These are phyloP conservation scores for Rachycentron canadum DNA, from an alignment of 2,797 vertebrate genomes.

Conservation along the genomic window DNA sequence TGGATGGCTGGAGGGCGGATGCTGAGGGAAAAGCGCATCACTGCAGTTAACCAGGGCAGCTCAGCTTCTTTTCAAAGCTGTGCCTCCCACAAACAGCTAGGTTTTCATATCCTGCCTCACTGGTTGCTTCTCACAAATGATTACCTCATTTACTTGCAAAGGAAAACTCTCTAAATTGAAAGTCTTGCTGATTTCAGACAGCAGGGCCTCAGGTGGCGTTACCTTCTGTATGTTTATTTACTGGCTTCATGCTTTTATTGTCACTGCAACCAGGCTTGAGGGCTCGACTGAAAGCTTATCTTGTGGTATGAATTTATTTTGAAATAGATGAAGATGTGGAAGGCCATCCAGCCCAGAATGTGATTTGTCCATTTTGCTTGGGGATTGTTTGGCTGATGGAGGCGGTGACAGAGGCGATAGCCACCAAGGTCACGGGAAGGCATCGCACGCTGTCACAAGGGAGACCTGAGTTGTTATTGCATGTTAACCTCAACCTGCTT, in stretches of 20 bases:
- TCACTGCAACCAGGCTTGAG: constrained; percentile 37
- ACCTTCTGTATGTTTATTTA: constrained; percentile 64
- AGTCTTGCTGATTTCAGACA: constrained; percentile 65
- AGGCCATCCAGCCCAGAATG: constrained; percentile 41
- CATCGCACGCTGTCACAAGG: background rate
- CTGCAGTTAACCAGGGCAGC: constrained; percentile 50
- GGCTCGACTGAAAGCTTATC: constrained; percentile 54
- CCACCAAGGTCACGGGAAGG: constrained; percentile 56
- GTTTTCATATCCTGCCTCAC: constrained; percentile 62
- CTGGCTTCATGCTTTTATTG: constrained; percentile 56
- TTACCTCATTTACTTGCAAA: constrained; percentile 60
- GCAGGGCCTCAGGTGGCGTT: constrained; percentile 73
- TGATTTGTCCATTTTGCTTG: constrained; percentile 47
- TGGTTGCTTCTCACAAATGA: constrained; percentile 60
- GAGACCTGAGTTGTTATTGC: constrained; percentile 30
- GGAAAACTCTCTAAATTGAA: constrained; percentile 68
- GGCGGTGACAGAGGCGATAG: constrained; percentile 20
- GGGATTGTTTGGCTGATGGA: constrained; percentile 50
- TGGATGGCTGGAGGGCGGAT: constrained; percentile 63
- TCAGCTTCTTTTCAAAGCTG: constrained; percentile 53
- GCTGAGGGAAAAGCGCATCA: constrained; percentile 58
- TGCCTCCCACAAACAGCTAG: constrained; percentile 49
- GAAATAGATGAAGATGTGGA: constrained; percentile 46
- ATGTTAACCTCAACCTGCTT: constrained; percentile 42
- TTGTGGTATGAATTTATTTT: constrained; percentile 42